phyloP scores from a whole-genome alignment of 2,797 vertebrate genomes.

The Oophaga sylvatica region DNA sequence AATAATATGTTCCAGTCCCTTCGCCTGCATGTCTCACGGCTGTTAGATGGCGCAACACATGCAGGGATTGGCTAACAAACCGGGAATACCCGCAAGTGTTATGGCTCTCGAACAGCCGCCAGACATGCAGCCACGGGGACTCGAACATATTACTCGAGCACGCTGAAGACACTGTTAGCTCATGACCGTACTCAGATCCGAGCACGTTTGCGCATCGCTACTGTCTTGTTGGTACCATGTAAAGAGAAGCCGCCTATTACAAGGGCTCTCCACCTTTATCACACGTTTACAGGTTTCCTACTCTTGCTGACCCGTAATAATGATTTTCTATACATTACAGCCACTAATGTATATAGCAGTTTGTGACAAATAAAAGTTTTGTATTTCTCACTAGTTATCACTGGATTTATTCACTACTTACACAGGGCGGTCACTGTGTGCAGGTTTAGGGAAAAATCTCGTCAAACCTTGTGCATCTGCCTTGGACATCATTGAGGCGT shows the following conservation, averaged over 20 bases:
- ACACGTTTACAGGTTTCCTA: slow-evolving; percentile 29
- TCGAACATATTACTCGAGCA: too few species aligned
- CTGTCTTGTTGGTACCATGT: not conserved
- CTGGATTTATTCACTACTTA: not conserved
- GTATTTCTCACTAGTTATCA: slow-evolving; percentile 9
- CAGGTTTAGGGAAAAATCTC: not conserved
- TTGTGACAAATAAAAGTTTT: slow-evolving; percentile 16
- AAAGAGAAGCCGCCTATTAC: not conserved
- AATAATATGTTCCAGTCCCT: too few species aligned
- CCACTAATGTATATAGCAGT: slow-evolving; percentile 16
- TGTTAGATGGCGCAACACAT: too few species aligned
- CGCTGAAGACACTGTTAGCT: too few species aligned
- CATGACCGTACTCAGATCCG: too few species aligned
- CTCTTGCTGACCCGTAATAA: not conserved
- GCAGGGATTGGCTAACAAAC: too few species aligned
- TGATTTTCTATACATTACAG: slow-evolving; percentile 12
- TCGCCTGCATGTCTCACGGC: too few species aligned
- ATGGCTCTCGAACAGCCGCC: too few species aligned
- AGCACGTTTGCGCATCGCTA: too few species aligned
- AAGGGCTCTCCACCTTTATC: not conserved
- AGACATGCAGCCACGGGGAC: too few species aligned
- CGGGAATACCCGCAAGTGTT: too few species aligned
- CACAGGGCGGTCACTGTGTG: not conserved
- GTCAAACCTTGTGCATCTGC: not conserved
- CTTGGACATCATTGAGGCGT: not conserved